These are phyloP conservation scores for Lepidurus arcticus DNA, from an alignment of 1,140 invertebrate genomes.

Conservation along the genomic window DNA sequence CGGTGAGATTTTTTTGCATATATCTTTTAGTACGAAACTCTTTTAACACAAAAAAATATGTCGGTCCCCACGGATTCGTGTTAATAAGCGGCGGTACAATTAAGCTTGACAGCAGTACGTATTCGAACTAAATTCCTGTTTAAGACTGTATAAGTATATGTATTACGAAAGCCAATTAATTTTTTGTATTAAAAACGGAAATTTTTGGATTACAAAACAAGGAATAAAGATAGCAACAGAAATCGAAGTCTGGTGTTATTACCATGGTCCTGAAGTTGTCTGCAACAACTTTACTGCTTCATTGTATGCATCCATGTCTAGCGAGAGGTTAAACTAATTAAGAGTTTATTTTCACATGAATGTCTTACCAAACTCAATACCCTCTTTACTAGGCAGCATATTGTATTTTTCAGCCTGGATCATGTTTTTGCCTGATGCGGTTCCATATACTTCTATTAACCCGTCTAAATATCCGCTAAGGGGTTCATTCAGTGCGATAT, in stretches of 20 bases:
- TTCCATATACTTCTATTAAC: background rate
- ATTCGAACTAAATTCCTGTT: no score
- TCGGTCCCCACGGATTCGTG: no score
- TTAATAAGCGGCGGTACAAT: no score
- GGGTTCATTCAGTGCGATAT: background rate
- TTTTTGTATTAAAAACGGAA: no score
- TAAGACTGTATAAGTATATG: no score
- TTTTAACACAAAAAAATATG: no score
- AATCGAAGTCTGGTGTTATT: background rate
- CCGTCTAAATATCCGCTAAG: background rate
- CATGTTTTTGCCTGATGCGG: background rate
- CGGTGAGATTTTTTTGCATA: no score
- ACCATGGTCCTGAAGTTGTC: slow-evolving; percentile 18
- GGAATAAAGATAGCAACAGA: background rate
- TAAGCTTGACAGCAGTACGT: no score
- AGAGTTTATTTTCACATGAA: no score
- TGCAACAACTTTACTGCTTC: background rate
- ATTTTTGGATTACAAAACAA: background rate
- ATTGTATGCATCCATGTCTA: background rate
- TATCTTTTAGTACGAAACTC: no score
- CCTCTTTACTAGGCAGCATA: background rate
- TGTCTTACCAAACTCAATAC: background rate
- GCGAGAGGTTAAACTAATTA: background rate
- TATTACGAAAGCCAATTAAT: no score
- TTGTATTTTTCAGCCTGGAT: background rate